Evolutionary conservation across 2,113 vertebrate species (phyloP), one percentile per base, ranked within the genome.

Genomic region (Tetrax tetrax): DNA sequence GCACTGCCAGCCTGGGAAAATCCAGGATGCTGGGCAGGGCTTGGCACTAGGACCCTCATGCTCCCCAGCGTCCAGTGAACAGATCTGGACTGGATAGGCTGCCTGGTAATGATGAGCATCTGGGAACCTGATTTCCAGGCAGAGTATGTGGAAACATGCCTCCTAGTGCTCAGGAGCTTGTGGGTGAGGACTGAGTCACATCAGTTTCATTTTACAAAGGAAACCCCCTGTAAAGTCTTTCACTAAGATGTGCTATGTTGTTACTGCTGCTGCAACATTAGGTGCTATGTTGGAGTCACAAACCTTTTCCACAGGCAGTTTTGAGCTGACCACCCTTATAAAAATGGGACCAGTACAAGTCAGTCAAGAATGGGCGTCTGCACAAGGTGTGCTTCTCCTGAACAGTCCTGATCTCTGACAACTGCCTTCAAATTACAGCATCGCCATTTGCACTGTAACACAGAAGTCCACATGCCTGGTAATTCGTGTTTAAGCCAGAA

Each of bases 81-180:
- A 37, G 14, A 60, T 17, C 22, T n/a, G 53, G 10, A 14, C 0
- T 38, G 27, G 41, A 48, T 12, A 47, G 41, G 10, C 51, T 88
- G 35, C n/a, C 23, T 18, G 8, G 4, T 15, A 63, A 15, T 0
- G 0, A 29, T 5, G 4, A 68, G 19, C 7, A 75, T 3, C 5
- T 31, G 25, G 18, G 27, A 35, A 77, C 3, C 11, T 20, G 38
- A 14, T 6, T 83, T 38, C 19, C 38, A 84, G 12, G 8, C 37
- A 63, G 27, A 9, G 23, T 33, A 48, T 2, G 11, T 21, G 24
- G 19, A 69, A 14, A 59, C 5, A 41, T 2, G 3, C 0, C 3
- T 35, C 38, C 45, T 37, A 14, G 4, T 11, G 28, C 57, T 83
- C 4, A 5, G 5, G 9, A 71, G 3, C 7, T 22, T 3, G 1